Evolutionary conservation across 2,113 vertebrate species (phyloP).

Genomic region (Microtus montanus): DNA sequence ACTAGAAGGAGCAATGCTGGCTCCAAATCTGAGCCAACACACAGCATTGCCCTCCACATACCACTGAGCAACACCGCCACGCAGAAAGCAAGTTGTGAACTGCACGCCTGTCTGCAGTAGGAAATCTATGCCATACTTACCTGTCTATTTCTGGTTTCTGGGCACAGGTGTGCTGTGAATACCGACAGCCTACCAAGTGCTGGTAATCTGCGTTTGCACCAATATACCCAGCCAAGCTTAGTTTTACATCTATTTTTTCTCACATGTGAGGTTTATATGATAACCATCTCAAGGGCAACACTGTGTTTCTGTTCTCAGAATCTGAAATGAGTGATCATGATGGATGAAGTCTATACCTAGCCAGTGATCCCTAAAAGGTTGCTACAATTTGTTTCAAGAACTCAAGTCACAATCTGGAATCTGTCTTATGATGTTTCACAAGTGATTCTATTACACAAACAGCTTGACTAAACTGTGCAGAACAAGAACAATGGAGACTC

Average conservation of each 20-base stretch:
- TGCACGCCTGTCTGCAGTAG: not conserved
- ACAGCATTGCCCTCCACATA: not conserved
- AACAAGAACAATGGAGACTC: too few relatives aligned
- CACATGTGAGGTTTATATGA: not conserved
- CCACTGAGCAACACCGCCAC: not conserved
- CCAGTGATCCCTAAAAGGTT: not conserved
- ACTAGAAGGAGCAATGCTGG: not conserved
- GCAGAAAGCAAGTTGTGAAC: not conserved
- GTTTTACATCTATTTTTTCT: constrained; percentile 6
- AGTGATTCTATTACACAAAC: too few relatives aligned
- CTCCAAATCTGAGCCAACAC: not conserved
- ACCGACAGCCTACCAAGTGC: not conserved
- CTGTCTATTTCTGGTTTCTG: not conserved
- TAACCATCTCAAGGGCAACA: not conserved
- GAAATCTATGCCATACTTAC: not conserved
- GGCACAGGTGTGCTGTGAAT: not conserved
- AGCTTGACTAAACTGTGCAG: too few relatives aligned
- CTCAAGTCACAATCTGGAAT: not conserved
- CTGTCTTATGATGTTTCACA: not conserved
- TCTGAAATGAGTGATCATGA: not conserved
- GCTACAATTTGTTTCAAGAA: not conserved
- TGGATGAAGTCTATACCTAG: not conserved
- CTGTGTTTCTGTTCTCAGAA: not conserved
- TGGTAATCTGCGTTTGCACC: not conserved
- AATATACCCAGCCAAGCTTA: too few relatives aligned